phyloP scores from a whole-genome alignment of 2,797 vertebrate species.

The Trematomus bernacchii region DNA sequence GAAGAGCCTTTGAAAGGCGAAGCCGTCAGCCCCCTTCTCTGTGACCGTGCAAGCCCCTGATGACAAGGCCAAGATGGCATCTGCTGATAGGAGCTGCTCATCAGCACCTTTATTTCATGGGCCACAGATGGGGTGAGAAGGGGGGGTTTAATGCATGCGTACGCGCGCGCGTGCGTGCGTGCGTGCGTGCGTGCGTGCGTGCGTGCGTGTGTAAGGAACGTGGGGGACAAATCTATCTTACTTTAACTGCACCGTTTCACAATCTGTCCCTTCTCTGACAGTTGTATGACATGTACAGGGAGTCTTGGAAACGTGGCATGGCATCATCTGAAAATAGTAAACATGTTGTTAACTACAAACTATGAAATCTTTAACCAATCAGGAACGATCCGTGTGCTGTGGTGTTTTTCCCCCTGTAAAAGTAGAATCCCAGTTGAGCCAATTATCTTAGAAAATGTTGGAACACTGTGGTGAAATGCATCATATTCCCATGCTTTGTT shows the following conservation, averaged over 20 bases:
- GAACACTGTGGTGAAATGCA: neutral
- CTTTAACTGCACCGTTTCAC: conserved; percentile 3
- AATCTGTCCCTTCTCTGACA: conserved; percentile 6
- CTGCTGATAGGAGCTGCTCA: conserved; percentile 83
- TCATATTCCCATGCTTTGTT: neutral
- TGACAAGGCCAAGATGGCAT: conserved; percentile 85
- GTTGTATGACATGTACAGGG: neutral
- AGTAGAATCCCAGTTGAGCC: neutral
- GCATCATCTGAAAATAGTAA: conserved; percentile 8
- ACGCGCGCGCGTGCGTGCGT: conserved; percentile 13
- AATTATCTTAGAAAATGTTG: neutral
- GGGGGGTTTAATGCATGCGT: neutral
- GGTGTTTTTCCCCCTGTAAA: neutral
- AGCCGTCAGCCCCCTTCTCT: conserved; percentile 70
- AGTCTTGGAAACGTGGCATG: neutral
- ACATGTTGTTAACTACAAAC: conserved; percentile 19
- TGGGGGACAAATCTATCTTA: conserved; percentile 8
- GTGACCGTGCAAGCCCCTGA: conserved; percentile 76
- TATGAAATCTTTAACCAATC: conserved; percentile 11
- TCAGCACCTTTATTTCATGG: conserved; percentile 81
- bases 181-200: neutral
- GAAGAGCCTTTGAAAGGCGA: conserved; percentile 80
- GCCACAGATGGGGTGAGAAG: conserved; percentile 51
- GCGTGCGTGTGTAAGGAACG: too few relatives aligned
- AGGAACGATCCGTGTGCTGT: neutral